phyloP scores from a whole-genome alignment of 2,888 invertebrate species.

The Yponomeuta cagnagella region DNA sequence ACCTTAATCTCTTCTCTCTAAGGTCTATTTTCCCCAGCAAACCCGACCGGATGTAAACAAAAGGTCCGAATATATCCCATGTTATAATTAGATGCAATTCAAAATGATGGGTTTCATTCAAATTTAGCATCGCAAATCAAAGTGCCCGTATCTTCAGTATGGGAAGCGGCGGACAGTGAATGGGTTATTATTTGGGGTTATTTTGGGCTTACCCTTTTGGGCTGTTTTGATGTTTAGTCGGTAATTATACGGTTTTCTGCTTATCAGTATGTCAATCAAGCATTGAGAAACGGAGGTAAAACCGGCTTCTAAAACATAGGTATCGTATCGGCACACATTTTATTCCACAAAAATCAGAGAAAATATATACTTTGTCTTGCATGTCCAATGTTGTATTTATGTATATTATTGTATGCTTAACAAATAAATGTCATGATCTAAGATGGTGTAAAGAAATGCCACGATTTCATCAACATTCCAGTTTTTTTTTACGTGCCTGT shows the following conservation, averaged over 20 bases:
- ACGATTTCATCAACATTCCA: no score
- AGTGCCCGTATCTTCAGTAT: slow-evolving; percentile 69
- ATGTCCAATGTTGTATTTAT: no score
- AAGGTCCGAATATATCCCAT: slow-evolving; percentile 39
- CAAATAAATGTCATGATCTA: no score
- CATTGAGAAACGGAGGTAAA: no score
- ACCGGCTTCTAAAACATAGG: no score
- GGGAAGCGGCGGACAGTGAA: slow-evolving; percentile 64
- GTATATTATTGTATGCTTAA: no score
- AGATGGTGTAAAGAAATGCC: no score
- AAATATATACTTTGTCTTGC: no score
- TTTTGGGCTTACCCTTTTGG: slow-evolving; percentile 51
- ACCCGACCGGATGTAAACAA: neutral
- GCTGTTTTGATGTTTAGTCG: neutral
- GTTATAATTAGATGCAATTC: slow-evolving; percentile 67
- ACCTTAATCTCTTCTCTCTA: neutral
- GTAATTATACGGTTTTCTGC: slow-evolving; percentile 17
- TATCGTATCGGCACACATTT: no score
- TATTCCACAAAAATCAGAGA: no score
- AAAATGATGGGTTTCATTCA: slow-evolving; percentile 53
- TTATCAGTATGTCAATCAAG: neutral
- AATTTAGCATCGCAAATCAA: slow-evolving; percentile 60
- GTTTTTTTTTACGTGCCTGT: no score
- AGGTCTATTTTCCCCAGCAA: neutral
- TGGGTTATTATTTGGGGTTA: slow-evolving; percentile 66